Conservation (phyloP, 2,113 vertebrate genomes). For the Malaclemys terrapin region DNA sequence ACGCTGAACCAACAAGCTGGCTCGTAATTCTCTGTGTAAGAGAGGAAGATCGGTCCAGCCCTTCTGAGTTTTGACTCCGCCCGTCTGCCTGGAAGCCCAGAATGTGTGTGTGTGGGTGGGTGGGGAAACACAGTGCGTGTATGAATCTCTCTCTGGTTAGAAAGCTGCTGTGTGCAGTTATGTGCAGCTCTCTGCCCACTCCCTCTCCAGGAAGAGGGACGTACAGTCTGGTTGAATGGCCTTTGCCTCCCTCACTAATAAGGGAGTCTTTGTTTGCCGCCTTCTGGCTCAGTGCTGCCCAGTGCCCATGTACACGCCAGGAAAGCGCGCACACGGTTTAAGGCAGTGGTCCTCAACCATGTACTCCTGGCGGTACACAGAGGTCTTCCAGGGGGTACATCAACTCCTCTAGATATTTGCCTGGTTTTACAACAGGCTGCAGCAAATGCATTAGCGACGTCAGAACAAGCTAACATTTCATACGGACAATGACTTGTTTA, state of each 20-base stretch:
- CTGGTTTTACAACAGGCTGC: no score
- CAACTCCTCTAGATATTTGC: no score
- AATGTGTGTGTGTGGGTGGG: no score
- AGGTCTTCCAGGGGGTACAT: no score
- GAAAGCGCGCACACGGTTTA: not conserved
- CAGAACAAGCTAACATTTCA: no score
- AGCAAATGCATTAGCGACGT: no score
- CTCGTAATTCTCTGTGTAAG: not conserved
- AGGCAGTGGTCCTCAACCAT: no score
- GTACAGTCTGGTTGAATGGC: not conserved
- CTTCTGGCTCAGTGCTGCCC: not conserved
- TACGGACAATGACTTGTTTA: no score
- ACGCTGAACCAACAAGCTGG: not conserved
- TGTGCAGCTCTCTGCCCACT: not conserved
- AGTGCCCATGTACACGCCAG: not conserved
- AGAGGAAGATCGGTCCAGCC: not conserved
- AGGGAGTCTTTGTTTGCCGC: not conserved
- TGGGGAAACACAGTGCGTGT: no score
- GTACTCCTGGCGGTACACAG: no score
- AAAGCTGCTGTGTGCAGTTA: not conserved
- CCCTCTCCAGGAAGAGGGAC: not conserved
- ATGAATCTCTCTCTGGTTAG: not conserved
- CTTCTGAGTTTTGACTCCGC: not conserved
- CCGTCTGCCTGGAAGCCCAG: not conserved
- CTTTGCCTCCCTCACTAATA: not conserved